These are phyloP conservation scores for Papilio demoleus DNA, from an alignment of 2,888 invertebrate genomes.

Conservation along the genomic window DNA sequence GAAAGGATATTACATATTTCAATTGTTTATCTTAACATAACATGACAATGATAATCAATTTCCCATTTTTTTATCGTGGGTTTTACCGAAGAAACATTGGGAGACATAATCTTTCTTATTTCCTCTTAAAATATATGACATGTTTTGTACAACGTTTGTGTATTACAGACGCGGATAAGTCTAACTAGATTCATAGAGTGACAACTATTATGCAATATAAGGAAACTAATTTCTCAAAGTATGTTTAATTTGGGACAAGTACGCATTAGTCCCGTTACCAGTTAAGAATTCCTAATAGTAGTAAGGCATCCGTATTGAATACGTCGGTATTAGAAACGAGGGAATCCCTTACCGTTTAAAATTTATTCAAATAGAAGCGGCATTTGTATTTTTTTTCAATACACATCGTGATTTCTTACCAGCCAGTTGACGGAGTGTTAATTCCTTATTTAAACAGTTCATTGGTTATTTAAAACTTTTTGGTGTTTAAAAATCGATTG, in stretches of 20 bases:
- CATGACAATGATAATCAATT: not conserved
- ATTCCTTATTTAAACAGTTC: not conserved
- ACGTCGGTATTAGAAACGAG: constrained; percentile 31
- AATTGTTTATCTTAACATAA: constrained; percentile 8
- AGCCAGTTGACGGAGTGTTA: constrained; percentile 14
- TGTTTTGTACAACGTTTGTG: no score
- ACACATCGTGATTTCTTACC: constrained; percentile 13
- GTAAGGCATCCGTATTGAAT: constrained; percentile 8
- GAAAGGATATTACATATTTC: not conserved
- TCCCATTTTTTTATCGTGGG: not conserved
- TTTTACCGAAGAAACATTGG: not conserved
- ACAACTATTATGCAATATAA: constrained; percentile 12
- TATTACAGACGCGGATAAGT: not conserved
- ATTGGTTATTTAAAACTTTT: not conserved
- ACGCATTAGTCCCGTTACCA: constrained; percentile 20
- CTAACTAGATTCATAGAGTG: not conserved
- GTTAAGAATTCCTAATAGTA: not conserved
- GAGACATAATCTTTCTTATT: not conserved
- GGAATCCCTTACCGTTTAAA: constrained; percentile 30
- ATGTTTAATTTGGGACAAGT: constrained; percentile 10
- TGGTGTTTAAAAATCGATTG: not conserved
- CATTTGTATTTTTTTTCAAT: constrained; percentile 21
- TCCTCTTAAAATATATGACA: no score
- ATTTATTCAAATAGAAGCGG: constrained; percentile 25
- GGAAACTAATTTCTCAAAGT: not conserved